Evolutionary conservation across 37 sponge, comb jelly and placozoan species (phyloP).

Genomic region (Corticium candelabrum): DNA sequence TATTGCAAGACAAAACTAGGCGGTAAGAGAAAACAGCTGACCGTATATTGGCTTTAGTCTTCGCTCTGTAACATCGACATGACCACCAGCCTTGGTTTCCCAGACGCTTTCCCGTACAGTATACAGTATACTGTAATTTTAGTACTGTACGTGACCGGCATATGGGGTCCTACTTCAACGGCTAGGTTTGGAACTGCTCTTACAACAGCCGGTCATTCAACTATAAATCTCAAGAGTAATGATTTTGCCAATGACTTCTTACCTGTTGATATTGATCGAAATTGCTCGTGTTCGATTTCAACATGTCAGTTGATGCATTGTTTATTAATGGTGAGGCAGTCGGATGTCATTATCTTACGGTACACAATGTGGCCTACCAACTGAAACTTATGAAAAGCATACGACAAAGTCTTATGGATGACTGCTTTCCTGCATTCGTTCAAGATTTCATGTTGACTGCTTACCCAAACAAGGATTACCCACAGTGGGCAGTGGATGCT

Average conservation of each 20-base stretch:
- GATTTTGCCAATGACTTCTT: conserved; percentile 30
- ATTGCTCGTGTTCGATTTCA: conserved; percentile 53
- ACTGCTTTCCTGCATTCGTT: conserved; percentile 69
- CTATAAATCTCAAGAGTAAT: conserved; percentile 56
- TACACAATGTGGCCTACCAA: conserved; percentile 84
- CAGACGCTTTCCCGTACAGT: no score
- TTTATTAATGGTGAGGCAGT: conserved; percentile 41
- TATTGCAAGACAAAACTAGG: not conserved
- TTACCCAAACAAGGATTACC: conserved; percentile 66
- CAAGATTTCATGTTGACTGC: conserved; percentile 39
- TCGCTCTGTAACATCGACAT: conserved; percentile 67
- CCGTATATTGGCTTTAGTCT: conserved; percentile 91
- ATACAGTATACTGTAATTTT: no score
- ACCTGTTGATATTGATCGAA: conserved; percentile 75
- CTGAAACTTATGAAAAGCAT: conserved; percentile 60
- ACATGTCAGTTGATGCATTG: conserved; percentile 59
- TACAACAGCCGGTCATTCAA: conserved; percentile 72
- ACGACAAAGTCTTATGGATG: conserved; percentile 46
- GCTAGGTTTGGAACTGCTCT: conserved; percentile 90
- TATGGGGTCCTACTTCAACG: conserved; percentile 84
- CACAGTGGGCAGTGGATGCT: conserved; percentile 76
- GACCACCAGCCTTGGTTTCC: no score
- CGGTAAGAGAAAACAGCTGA: conserved; percentile 34
- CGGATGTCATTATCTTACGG: conserved; percentile 62
- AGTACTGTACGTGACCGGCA: no score